Evolutionary conservation across 2,888 invertebrate genomes (phyloP), one percentile per base, ranked within the genome.

Genomic region (Philopedon plagiatum): DNA sequence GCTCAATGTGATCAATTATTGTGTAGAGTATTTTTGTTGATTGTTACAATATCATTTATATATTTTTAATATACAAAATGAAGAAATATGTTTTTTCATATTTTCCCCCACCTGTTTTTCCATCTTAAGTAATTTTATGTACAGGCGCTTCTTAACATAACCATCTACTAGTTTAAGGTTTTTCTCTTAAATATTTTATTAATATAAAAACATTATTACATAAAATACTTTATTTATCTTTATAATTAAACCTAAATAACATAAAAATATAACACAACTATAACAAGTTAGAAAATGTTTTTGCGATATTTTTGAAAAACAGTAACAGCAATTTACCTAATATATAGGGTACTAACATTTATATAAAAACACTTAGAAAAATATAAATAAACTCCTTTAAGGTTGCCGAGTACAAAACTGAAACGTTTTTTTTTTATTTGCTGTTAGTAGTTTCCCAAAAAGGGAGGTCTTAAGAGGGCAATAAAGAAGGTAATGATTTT

Each of bases 11-110:
- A 62, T 62, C 11, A 29, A 19, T 46, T 60, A 44, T 44, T 44
- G 60, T n/a, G n/a, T n/a, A 60, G 7, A 60, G 29, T 44, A 46
- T 32, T 60, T 62, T 62, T 62, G 46, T 62, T 46, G 19, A 29
- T 62, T 62, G 62, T 62, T 62, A 34, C 2, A 41, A 18, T 34
- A 37, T 37, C 5, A 0, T 62, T 46, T 62, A 49, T 44, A 29
- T 61, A 61, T 61, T 61, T 61, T 62, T 46, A 49, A 46, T 62
- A 62, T 39, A 61, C 44, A 44, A 54, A 29, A 54, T 15, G 9
- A 18, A 29, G 4, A 54, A 9, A 15, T 1, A 13, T 51, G 13
- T 13, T 57, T 37, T 37, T 13, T 56, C 8, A n/a, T n/a, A 37
- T 13, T 7, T 18, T 13, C n/a, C 18, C 18, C 9, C 2, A 34